Conservation (phyloP, 53 echinoderm and acorn worm species). For the Holothuria scabra region DNA sequence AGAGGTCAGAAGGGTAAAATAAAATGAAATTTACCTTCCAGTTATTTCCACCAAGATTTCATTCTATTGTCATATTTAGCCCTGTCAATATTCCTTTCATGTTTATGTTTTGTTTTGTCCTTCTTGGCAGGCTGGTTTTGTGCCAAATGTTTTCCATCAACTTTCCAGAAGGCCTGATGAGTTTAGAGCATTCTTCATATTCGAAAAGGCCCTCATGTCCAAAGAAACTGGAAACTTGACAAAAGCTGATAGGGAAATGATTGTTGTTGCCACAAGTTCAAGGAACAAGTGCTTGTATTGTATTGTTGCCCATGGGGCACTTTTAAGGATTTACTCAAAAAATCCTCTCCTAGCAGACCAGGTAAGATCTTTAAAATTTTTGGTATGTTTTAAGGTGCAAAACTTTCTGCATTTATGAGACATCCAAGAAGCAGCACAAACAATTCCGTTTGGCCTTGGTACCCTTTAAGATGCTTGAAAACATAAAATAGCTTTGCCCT, state of each 20-base stretch:
- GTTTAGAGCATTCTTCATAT: conserved; percentile 92
- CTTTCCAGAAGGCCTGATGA: conserved; percentile 87
- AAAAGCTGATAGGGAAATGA: conserved; percentile 94
- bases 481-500: too few relatives aligned
- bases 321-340: conserved; percentile 92
- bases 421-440: too few relatives aligned
- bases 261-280: conserved; percentile 91
- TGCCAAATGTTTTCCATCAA: conserved; percentile 93
- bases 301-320: conserved; percentile 84
- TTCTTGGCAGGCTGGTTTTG: conserved; percentile 76
- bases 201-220: conserved; percentile 82
- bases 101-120: not conserved
- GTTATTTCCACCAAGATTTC: too few relatives aligned
- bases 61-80: too few relatives aligned
- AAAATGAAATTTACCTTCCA: too few relatives aligned
- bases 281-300: conserved; percentile 93
- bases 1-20: too few relatives aligned
- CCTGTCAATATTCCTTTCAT: not conserved
- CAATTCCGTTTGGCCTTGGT: too few relatives aligned
- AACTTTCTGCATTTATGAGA: too few relatives aligned
- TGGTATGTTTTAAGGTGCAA: too few relatives aligned
- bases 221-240: conserved; percentile 92
- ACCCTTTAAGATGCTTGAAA: too few relatives aligned
- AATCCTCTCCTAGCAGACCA: conserved; percentile 77
- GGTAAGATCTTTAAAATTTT: conserved; percentile 49